Base-by-base conservation (phyloP, 1,140 invertebrate genomes). In the Drosophila tsacasi region DNA sequence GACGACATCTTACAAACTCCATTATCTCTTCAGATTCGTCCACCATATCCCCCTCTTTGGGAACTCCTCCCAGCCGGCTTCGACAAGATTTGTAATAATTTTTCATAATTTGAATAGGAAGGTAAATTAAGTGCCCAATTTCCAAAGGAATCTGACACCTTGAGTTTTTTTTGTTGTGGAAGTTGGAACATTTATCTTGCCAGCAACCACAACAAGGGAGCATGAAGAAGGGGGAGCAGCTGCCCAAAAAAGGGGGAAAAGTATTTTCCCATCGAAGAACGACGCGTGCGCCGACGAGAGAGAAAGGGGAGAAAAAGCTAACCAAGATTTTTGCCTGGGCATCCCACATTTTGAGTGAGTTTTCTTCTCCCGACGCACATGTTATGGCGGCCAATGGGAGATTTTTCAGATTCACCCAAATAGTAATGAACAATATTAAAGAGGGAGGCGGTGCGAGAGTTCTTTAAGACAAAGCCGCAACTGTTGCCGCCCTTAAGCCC, bases 51-150 rank as follows among this genome's bases (percentile, higher is more conserved):
- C 32, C 44, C 13, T 32, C 42, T 40, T 50, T 58, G 5, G 13
- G 2, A 50, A 65, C 52, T 71, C 13, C 27, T 46, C 32, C 59
- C 59, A 39, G 46, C 32, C 35, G 13, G 42, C n/a, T 46, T 63
- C n/a, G 15, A 25, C 68, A 71, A 64, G 63, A 84, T 85, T 64
- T 68, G 54, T 73, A 61, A 71, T 58, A 78, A 84, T 84, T 81
- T 85, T 69, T 81, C 82, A 85, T 85, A 81, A 78, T 85, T 77
- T 75, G 50, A 72, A 67, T 80, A 71, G 52, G 58, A 65, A 79
- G 82, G 82, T 84, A 85, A 84, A 85, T 85, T 72, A 86, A 85
- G 82, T 78, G 82, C 83, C 83, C 82, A 85, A 85, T 85, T 85
- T 86, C 82, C 74, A 64, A 42, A 49, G 69, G 82, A 85, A 85